Percentiles rank a stretch among this genome's conserved stretches.
phyloP scores from a whole-genome alignment of 2,888 invertebrate genomes.

The Luperina testacea region DNA sequence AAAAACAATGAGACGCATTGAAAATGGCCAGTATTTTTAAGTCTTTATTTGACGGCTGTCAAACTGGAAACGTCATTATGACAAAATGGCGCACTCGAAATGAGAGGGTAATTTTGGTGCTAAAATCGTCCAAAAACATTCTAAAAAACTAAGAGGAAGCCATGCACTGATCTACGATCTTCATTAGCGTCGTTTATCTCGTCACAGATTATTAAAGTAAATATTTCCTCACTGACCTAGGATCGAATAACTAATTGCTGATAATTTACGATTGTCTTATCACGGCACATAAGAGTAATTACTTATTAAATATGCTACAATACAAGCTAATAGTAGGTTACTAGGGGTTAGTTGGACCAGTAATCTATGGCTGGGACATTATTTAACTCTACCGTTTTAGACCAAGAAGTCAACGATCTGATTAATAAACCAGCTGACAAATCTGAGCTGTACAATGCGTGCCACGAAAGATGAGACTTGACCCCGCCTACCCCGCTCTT shows the following conservation, averaged over 20 bases:
- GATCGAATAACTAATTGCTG: constrained; percentile 35
- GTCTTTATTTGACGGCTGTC: constrained; percentile 13
- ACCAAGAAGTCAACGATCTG: background rate
- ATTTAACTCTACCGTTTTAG: background rate
- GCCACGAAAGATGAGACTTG: too few species aligned
- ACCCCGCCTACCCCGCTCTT: too few species aligned
- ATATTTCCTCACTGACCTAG: constrained; percentile 29
- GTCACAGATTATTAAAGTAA: constrained; percentile 1
- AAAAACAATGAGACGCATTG: background rate
- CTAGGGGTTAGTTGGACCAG: background rate
- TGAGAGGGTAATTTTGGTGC: background rate
- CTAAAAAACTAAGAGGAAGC: background rate
- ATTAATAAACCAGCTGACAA: background rate
- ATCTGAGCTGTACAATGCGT: background rate
- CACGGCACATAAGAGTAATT: background rate
- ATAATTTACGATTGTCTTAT: constrained; percentile 32
- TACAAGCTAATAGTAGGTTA: background rate
- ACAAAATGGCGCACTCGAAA: background rate
- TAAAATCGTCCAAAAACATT: background rate
- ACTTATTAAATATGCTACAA: constrained; percentile 8
- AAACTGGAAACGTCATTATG: background rate
- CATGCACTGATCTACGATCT: constrained; percentile 5
- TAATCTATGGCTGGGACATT: background rate
- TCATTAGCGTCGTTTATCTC: constrained; percentile 15
- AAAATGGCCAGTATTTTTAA: background rate